A percentile compares a stretch with the other conserved stretches of the same genome.
These are phyloP conservation scores for Iphiclides podalirius DNA, from an alignment of 2,888 invertebrate species.

Conservation along the genomic window DNA sequence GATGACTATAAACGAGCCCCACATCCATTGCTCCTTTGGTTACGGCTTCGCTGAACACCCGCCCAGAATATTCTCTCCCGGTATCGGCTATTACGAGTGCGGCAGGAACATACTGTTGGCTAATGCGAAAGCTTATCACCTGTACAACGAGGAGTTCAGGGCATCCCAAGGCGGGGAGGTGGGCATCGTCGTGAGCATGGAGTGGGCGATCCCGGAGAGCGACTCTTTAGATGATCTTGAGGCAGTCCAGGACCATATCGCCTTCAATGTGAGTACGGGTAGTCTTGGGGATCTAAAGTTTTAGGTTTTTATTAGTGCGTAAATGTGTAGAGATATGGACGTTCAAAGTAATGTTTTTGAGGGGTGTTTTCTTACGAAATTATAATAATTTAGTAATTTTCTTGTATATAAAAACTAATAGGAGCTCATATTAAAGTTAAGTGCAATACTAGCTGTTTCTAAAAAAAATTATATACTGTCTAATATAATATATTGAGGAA, in stretches of 20 bases:
- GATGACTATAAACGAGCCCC: slow-evolving; percentile 85
- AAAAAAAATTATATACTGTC: too few relatives aligned
- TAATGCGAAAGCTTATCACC: slow-evolving; percentile 79
- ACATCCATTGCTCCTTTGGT: slow-evolving; percentile 40
- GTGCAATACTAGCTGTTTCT: too few relatives aligned
- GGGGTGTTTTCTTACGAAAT: too few relatives aligned
- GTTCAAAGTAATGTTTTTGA: too few relatives aligned
- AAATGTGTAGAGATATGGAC: slow-evolving; percentile 8
- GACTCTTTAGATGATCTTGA: slow-evolving; percentile 30
- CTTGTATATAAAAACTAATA: too few relatives aligned
- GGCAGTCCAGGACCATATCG: slow-evolving; percentile 29
- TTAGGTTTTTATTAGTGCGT: too few relatives aligned
- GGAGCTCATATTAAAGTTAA: too few relatives aligned
- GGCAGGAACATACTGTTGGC: slow-evolving; percentile 75
- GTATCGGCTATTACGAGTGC: slow-evolving; percentile 77
- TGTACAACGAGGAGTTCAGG: slow-evolving; percentile 75
- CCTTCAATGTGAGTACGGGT: slow-evolving; percentile 31
- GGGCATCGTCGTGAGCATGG: slow-evolving; percentile 27
- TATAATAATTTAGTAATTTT: too few relatives aligned
- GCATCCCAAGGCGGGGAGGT: slow-evolving; percentile 56
- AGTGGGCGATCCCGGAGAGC: slow-evolving; percentile 29
- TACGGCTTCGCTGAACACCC: slow-evolving; percentile 52
- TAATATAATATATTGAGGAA: too few relatives aligned
- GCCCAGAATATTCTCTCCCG: slow-evolving; percentile 43
- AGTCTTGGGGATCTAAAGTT: too few relatives aligned